These are phyloP conservation scores for Mantis religiosa DNA, from an alignment of 2,888 invertebrate species.

Conservation along the genomic window DNA sequence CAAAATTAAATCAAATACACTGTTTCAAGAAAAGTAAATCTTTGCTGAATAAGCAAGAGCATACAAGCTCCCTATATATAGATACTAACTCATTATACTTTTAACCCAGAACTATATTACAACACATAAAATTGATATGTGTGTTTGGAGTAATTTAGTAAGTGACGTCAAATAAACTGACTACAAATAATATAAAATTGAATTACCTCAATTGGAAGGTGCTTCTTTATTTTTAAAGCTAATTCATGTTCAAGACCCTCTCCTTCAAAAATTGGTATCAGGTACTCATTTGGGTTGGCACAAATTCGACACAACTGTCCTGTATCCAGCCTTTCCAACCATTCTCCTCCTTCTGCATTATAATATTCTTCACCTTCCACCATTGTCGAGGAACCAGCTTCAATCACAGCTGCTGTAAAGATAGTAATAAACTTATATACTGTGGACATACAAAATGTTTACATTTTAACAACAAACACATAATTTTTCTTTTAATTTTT, in stretches of 20 bases:
- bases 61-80: too few species aligned
- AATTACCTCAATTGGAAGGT: conserved; percentile 59
- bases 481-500: too few species aligned
- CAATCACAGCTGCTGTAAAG: not conserved
- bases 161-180: too few species aligned
- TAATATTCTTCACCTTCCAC: conserved; percentile 31
- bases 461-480: too few species aligned
- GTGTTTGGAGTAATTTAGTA: too few species aligned
- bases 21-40: not conserved
- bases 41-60: too few species aligned
- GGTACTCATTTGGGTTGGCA: conserved; percentile 49
- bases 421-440: not conserved
- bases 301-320: conserved; percentile 52
- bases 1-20: not conserved
- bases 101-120: too few species aligned
- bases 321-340: conserved; percentile 8
- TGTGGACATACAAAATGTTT: too few species aligned
- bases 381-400: conserved; percentile 30
- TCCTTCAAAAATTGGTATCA: conserved; percentile 59
- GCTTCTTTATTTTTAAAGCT: conserved; percentile 57
- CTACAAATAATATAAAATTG: too few species aligned
- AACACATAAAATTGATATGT: too few species aligned
- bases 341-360: conserved; percentile 17
- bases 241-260: conserved; percentile 59
- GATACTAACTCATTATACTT: too few species aligned